Evolutionary conservation across 2,888 invertebrate species (phyloP), one percentile per base, ranked within the genome.

Genomic region (Notodonta ziczac): DNA sequence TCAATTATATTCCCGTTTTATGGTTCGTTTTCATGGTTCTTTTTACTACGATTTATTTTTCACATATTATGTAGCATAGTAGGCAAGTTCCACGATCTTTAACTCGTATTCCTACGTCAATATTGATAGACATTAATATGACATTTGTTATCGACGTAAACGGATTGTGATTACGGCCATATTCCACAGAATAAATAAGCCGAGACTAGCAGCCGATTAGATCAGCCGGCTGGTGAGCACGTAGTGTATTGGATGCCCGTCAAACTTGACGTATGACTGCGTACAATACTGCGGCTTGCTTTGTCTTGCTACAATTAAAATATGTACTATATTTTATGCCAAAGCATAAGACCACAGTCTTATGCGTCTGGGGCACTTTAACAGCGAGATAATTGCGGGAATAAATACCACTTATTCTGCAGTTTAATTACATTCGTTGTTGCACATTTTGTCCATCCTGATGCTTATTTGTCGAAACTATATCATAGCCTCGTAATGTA

Each of bases 241-340:
- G 91, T 91, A 88, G 77, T 88, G 83, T 90, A 91, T 90, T 91
- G 91, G 90, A 89, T 91, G 87, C 87, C 85, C 85, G 91, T 91
- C 90, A 90, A 87, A 86, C 74, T 83, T 91, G 91, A 91, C 90
- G 80, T 87, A 90, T 88, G 78, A 81, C 75, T 83, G 84, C 83
- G 81, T 83, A 80, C 74, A 74, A 69, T 69, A 74, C 76, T 76
- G 70, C 69, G 77, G 83, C 85, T 83, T 80, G 74, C 70, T 73
- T n/a, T 48, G 16, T 50, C 8, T 50, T 16, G 16, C 16, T n/a
- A 7, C 46, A n/a, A 7, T n/a, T 2, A n/a, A 46, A n/a, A 46
- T 5, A 46, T 6, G 5, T 4, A 2, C n/a, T 46, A n/a, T 46
- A 42, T n/a, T 8, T 10, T 40, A 71, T 73, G 71, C 48, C n/a